phyloP scores from a whole-genome alignment of 2,113 vertebrate genomes.

The Anguilla japonica region DNA sequence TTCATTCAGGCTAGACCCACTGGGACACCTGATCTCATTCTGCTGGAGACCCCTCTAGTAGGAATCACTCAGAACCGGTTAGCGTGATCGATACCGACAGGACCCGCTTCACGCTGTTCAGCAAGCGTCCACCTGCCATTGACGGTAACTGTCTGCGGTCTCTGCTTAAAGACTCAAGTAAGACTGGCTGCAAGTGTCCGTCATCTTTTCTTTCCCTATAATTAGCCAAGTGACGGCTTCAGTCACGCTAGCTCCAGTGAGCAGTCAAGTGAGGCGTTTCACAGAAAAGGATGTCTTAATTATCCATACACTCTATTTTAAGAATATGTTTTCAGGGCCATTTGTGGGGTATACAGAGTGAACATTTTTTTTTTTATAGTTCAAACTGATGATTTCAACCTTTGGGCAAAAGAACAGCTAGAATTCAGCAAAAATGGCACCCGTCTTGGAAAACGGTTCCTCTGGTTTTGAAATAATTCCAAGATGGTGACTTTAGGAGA shows the following conservation, averaged over 20 bases:
- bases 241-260: neutral
- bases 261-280: neutral
- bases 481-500: no score
- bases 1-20: conserved; percentile 39
- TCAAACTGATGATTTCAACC: neutral
- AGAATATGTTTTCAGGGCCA: neutral
- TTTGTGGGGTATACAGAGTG: neutral
- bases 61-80: conserved; percentile 8
- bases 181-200: neutral
- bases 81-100: neutral
- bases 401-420: neutral
- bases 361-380: neutral
- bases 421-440: neutral
- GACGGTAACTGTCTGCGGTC: neutral
- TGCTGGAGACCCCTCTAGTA: neutral
- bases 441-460: no score
- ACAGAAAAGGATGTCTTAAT: neutral
- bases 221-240: neutral
- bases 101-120: neutral
- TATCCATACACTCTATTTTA: neutral
- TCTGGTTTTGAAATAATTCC: no score
- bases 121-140: neutral
- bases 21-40: conserved; percentile 27
- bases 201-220: neutral
- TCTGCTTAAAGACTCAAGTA: neutral